These are phyloP conservation scores for Aphaenogaster rudis DNA, from an alignment of 1,140 invertebrate genomes.

Conservation along the genomic window DNA sequence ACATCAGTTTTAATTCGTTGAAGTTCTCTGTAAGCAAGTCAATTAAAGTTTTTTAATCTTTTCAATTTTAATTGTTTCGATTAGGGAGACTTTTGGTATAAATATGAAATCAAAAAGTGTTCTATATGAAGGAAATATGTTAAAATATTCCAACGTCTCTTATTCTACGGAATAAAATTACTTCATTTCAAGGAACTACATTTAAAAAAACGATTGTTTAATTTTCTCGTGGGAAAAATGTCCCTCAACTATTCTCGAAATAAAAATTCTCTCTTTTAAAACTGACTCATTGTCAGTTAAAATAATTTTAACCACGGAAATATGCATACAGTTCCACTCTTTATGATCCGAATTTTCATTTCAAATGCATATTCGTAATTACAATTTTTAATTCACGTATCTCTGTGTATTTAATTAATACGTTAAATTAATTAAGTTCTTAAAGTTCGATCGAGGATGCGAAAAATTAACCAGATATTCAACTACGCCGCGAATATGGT, in stretches of 20 bases:
- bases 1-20: background rate
- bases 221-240: background rate
- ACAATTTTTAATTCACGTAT: conserved; percentile 1
- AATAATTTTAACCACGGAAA: conserved; percentile 15
- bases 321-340: background rate
- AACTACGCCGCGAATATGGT: background rate
- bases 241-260: background rate
- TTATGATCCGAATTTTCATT: background rate
- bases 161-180: background rate
- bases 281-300: background rate
- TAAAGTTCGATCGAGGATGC: background rate
- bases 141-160: background rate
- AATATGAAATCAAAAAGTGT: background rate
- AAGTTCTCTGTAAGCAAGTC: background rate
- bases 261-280: conserved; percentile 5
- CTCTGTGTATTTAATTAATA: conserved; percentile 20
- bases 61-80: background rate
- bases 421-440: background rate
- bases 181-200: background rate
- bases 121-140: background rate
- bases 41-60: background rate
- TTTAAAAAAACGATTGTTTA: background rate
- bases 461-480: background rate
- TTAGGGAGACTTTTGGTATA: background rate
- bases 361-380: conserved; percentile 1